Evolutionary conservation across 2,888 invertebrate genomes (phyloP).

Genomic region (Dendrolimus pini): DNA sequence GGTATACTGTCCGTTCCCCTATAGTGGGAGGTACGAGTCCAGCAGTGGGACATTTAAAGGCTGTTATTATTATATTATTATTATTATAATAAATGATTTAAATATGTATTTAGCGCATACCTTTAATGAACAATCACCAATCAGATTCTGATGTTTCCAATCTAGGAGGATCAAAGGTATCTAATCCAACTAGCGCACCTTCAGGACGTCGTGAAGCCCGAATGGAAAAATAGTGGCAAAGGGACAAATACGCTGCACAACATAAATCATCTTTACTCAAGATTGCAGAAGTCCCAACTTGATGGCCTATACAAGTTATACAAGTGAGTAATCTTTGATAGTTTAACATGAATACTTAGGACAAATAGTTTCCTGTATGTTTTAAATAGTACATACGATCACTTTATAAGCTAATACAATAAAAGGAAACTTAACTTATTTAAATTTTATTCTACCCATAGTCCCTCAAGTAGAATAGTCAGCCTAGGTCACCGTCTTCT

Average conservation of each 20-base stretch:
- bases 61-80: not conserved
- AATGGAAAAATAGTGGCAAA: constrained; percentile 89
- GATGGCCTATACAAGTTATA: constrained; percentile 87
- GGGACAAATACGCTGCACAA: constrained; percentile 84
- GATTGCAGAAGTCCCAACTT: constrained; percentile 84
- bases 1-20: not conserved
- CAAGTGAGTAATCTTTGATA: constrained; percentile 62
- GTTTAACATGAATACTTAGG: too few relatives aligned
- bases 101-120: not conserved
- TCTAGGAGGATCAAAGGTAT: constrained; percentile 88
- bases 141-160: constrained; percentile 6
- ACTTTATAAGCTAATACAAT: too few relatives aligned
- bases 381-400: too few relatives aligned
- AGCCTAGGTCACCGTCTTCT: too few relatives aligned
- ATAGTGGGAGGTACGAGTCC: not conserved
- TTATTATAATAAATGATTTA: not conserved
- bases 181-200: constrained; percentile 86
- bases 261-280: constrained; percentile 84
- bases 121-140: too few relatives aligned
- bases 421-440: too few relatives aligned
- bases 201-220: constrained; percentile 85
- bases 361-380: too few relatives aligned
- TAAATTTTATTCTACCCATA: too few relatives aligned
- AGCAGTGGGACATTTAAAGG: not conserved
- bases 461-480: too few relatives aligned